Evolutionary conservation across 2,888 invertebrate genomes (phyloP).

Genomic region (Tenthredo mesomela): DNA sequence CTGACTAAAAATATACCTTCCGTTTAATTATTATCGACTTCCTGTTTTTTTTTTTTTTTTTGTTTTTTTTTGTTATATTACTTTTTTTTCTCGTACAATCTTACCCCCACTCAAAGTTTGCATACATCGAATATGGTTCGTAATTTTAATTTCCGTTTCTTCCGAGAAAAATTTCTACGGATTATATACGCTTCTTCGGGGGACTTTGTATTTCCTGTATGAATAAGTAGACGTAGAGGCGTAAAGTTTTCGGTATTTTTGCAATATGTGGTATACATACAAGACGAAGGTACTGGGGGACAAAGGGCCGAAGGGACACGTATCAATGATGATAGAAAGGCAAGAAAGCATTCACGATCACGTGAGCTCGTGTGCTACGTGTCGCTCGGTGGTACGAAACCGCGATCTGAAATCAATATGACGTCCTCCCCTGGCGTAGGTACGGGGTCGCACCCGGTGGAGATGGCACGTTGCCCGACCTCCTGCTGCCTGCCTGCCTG

Average conservation of each 20-base stretch:
- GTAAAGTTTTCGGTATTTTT: not conserved
- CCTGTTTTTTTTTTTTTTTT: not conserved
- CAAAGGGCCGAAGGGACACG: conserved; percentile 11
- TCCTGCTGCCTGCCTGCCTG: conserved; percentile 1
- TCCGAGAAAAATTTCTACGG: not conserved
- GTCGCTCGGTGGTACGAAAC: conserved; percentile 56
- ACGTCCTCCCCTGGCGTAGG: conserved; percentile 34
- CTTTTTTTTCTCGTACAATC: not conserved
- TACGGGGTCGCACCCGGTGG: conserved; percentile 47
- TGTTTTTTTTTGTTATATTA: not conserved
- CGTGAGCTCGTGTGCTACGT: conserved; percentile 52
- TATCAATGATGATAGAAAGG: conserved; percentile 46
- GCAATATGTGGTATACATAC: not conserved
- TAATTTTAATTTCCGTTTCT: not conserved
- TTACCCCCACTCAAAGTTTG: not conserved
- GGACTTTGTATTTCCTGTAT: not conserved
- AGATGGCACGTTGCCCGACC: conserved; percentile 47
- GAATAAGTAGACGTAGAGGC: not conserved
- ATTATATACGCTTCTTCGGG: not conserved
- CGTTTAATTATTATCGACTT: not conserved
- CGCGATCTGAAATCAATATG: conserved; percentile 52
- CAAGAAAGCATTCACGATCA: conserved; percentile 54
- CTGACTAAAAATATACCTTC: not conserved
- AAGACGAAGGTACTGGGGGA: not conserved
- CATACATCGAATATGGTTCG: not conserved